A percentile compares a stretch with the other conserved stretches of the same genome.
Evolutionary conservation across 2,797 vertebrate genomes (phyloP).

Genomic region (Taenioides sp.): DNA sequence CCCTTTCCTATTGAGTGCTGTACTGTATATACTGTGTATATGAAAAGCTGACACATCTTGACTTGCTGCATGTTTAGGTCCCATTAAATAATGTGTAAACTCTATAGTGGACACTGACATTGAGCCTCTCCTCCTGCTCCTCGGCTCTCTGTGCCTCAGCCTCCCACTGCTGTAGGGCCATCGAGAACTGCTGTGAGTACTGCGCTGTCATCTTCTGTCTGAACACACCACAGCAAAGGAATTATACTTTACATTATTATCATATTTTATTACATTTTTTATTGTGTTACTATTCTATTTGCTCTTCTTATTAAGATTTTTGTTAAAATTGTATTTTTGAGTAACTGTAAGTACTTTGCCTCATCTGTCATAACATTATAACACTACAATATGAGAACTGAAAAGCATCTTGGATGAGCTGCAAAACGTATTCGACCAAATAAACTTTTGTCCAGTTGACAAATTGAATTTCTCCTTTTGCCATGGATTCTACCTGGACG

Average conservation of each 20-base stretch:
- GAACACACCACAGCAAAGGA: constrained; percentile 36
- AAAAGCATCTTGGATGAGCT: too few relatives aligned
- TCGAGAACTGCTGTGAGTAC: constrained; percentile 86
- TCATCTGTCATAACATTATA: not conserved
- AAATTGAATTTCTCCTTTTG: too few relatives aligned
- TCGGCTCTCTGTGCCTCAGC: constrained; percentile 83
- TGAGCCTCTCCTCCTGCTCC: constrained; percentile 89
- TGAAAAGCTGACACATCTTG: not conserved
- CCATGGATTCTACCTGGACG: too few relatives aligned
- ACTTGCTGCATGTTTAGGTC: not conserved
- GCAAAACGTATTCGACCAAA: too few relatives aligned
- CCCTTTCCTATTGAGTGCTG: too few relatives aligned
- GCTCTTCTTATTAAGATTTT: not conserved
- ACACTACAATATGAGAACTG: too few relatives aligned
- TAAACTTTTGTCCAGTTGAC: too few relatives aligned
- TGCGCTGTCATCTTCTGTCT: constrained; percentile 89
- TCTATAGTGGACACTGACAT: constrained; percentile 69
- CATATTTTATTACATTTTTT: not conserved
- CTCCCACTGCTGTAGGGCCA: constrained; percentile 91
- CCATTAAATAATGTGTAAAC: constrained; percentile 1
- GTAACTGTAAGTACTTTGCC: not conserved
- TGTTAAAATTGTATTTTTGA: not conserved
- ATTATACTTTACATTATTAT: not conserved
- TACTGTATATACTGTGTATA: not conserved
- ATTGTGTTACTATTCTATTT: not conserved